Evolutionary conservation across 2,797 vertebrate genomes (phyloP).

Genomic region (Danio kyathit): DNA sequence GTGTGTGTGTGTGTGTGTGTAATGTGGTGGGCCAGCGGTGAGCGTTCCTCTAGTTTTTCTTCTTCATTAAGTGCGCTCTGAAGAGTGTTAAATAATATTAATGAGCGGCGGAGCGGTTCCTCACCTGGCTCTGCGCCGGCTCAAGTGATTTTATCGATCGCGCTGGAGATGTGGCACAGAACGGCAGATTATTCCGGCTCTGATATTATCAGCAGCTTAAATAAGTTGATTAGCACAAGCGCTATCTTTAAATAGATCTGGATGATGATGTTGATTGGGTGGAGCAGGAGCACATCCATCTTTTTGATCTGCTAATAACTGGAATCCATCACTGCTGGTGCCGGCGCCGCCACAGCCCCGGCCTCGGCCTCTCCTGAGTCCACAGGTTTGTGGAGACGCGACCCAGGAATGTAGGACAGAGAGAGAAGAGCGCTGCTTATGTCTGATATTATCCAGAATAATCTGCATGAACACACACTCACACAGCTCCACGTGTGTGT

Average conservation of each 20-base stretch:
- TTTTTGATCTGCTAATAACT: conserved; percentile 99
- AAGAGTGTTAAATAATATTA: conserved; percentile 99
- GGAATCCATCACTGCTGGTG: conserved; percentile 96
- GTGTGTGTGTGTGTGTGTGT: too few species aligned
- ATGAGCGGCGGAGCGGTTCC: conserved; percentile 93
- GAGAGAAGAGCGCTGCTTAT: conserved; percentile 31
- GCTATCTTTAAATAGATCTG: conserved; percentile 99
- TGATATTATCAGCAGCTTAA: conserved; percentile 97
- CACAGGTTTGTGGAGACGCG: conserved; percentile 74
- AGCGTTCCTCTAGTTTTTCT: conserved; percentile 83
- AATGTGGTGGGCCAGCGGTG: background rate
- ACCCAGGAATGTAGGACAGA: conserved; percentile 70
- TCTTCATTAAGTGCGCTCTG: conserved; percentile 92
- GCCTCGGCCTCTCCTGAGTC: conserved; percentile 63
- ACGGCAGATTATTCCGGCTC: conserved; percentile 90
- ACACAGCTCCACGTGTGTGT: too few species aligned
- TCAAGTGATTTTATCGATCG: conserved; percentile 98
- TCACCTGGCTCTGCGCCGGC: conserved; percentile 88
- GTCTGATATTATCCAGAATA: too few species aligned
- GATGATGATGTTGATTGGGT: conserved; percentile 99
- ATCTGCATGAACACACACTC: too few species aligned
- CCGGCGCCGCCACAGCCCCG: conserved; percentile 52
- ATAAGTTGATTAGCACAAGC: conserved; percentile 95
- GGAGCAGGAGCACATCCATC: conserved; percentile 94
- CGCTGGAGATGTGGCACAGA: conserved; percentile 79